Evolutionary conservation across 2,888 invertebrate genomes (phyloP).

Genomic region (Tetanocera ferruginea): DNA sequence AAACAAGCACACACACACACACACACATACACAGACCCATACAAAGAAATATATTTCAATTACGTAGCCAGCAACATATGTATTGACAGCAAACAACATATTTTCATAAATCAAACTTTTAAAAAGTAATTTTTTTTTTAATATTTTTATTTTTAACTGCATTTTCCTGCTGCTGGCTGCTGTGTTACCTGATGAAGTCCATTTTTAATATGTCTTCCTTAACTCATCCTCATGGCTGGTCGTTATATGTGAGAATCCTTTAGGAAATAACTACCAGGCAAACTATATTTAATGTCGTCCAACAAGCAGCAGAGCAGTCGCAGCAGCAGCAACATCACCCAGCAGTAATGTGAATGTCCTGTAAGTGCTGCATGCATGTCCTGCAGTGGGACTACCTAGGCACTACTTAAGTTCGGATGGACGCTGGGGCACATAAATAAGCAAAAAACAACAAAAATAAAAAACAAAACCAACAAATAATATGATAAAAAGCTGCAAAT

Average conservation of each 20-base stretch:
- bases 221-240: neutral
- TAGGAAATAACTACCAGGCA: constrained; percentile 1
- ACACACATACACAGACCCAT: neutral
- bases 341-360: constrained; percentile 38
- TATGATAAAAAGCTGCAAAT: constrained; percentile 1
- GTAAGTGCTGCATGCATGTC: constrained; percentile 20
- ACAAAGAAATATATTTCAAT: constrained; percentile 7
- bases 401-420: constrained; percentile 21
- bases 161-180: neutral
- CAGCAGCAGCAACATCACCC: neutral
- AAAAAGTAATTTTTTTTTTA: constrained; percentile 26
- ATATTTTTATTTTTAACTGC: neutral
- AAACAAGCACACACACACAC: neutral
- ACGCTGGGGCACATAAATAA: neutral
- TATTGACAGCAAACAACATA: neutral
- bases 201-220: constrained; percentile 13
- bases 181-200: neutral
- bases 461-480: constrained; percentile 8
- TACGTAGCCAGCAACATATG: constrained; percentile 16
- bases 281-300: constrained; percentile 25
- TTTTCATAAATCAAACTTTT: constrained; percentile 36
- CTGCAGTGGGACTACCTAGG: neutral
- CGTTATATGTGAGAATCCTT: constrained; percentile 8
- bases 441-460: constrained; percentile 23
- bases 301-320: neutral